Evolutionary conservation across 1,140 invertebrate species (phyloP).

Genomic region (Leucophenga varia): DNA sequence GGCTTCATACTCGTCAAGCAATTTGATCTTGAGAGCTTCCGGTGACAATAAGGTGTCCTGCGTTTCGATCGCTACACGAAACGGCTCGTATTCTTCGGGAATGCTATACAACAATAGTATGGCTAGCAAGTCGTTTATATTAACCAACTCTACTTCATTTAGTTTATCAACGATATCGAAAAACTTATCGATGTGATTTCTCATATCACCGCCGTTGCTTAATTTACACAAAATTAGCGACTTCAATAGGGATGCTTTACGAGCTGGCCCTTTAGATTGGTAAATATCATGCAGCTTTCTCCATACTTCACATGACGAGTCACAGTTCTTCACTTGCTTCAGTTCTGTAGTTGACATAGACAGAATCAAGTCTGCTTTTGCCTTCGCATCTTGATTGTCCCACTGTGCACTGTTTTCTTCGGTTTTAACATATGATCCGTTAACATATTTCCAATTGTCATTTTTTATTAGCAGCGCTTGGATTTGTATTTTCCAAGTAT

Average conservation of each 20-base stretch:
- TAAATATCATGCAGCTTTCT: slow-evolving; percentile 28
- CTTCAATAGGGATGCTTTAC: slow-evolving; percentile 19
- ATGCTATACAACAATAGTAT: slow-evolving; percentile 29
- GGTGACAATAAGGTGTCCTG: slow-evolving; percentile 22
- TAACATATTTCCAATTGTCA: slow-evolving; percentile 24
- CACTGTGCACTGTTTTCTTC: not conserved
- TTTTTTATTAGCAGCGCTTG: slow-evolving; percentile 26
- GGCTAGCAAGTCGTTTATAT: slow-evolving; percentile 16
- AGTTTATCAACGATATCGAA: slow-evolving; percentile 33
- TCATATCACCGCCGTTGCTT: slow-evolving; percentile 28
- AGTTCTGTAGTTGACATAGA: slow-evolving; percentile 25
- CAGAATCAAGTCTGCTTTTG: slow-evolving; percentile 29
- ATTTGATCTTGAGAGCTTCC: slow-evolving; percentile 25
- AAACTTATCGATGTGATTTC: slow-evolving; percentile 30
- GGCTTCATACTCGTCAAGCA: slow-evolving; percentile 26
- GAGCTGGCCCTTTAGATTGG: slow-evolving; percentile 18
- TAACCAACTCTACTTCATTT: slow-evolving; percentile 20
- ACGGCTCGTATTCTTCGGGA: slow-evolving; percentile 24
- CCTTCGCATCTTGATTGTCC: slow-evolving; percentile 7
- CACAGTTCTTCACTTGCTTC: slow-evolving; percentile 28
- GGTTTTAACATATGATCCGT: slow-evolving; percentile 3
- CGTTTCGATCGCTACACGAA: slow-evolving; percentile 29
- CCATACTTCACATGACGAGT: slow-evolving; percentile 31
- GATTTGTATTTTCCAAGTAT: slow-evolving; percentile 31
- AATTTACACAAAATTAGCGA: slow-evolving; percentile 20